A percentile compares a stretch with the other conserved stretches of the same genome.
Conservation (phyloP, 2,888 invertebrate genomes). For the Rhodophaea formosa region DNA sequence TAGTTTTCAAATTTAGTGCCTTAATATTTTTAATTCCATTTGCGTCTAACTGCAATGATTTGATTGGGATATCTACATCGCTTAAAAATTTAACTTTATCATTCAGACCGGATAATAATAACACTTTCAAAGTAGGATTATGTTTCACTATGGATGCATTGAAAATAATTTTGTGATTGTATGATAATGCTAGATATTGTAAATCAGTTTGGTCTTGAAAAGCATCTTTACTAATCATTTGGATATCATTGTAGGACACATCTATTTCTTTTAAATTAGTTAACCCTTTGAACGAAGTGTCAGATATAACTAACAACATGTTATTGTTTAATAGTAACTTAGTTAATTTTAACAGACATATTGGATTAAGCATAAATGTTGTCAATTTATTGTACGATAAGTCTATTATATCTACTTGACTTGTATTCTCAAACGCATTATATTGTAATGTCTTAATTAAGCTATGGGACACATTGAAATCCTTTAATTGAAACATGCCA, state of each 20-base stretch:
- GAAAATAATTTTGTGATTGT: slow-evolving; percentile 44
- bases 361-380: slow-evolving; percentile 49
- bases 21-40: slow-evolving; percentile 41
- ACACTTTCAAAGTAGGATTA: slow-evolving; percentile 32
- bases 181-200: slow-evolving; percentile 50
- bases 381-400: slow-evolving; percentile 53
- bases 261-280: slow-evolving; percentile 35
- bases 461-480: slow-evolving; percentile 54
- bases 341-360: slow-evolving; percentile 41
- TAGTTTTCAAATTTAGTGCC: slow-evolving; percentile 35
- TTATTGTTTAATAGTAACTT: slow-evolving; percentile 52
- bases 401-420: slow-evolving; percentile 48
- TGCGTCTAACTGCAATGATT: slow-evolving; percentile 41
- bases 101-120: slow-evolving; percentile 47
- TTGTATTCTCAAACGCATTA: slow-evolving; percentile 49
- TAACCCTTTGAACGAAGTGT: slow-evolving; percentile 37
- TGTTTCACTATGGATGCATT: slow-evolving; percentile 33
- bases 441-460: slow-evolving; percentile 47
- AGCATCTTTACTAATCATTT: slow-evolving; percentile 32
- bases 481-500: slow-evolving; percentile 47
- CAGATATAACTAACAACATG: slow-evolving; percentile 38
- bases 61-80: slow-evolving; percentile 31
- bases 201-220: slow-evolving; percentile 43
- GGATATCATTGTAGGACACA: slow-evolving; percentile 46
- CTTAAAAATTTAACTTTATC: slow-evolving; percentile 36